A percentile compares a stretch with the other conserved stretches of the same genome.
phyloP scores from a whole-genome alignment of 2,113 vertebrate species.

The Psittacula cyanocephala region DNA sequence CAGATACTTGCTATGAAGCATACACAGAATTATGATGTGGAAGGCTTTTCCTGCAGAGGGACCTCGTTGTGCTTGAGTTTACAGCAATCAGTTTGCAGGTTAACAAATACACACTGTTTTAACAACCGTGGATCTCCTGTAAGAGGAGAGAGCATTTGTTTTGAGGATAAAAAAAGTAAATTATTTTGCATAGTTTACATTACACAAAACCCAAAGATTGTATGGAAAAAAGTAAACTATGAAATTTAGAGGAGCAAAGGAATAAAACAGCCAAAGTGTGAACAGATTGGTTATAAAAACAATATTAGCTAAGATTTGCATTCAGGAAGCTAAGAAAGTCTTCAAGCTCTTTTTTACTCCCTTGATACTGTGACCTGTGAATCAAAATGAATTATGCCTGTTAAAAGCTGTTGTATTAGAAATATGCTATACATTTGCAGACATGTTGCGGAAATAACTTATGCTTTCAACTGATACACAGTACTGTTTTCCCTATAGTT shows the following conservation, averaged over 20 bases:
- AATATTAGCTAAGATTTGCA: background rate
- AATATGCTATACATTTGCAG: background rate
- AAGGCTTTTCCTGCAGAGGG: background rate
- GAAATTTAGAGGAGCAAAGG: background rate
- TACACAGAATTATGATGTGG: background rate
- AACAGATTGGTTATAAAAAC: slow-evolving; percentile 39
- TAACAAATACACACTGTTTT: background rate
- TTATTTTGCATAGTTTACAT: background rate
- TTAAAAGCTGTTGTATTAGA: background rate
- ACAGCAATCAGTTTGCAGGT: background rate
- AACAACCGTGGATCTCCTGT: background rate
- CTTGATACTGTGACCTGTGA: background rate
- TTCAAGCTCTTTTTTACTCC: background rate
- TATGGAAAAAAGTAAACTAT: background rate
- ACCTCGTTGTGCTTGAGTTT: background rate
- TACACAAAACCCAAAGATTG: background rate
- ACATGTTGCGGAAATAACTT: background rate
- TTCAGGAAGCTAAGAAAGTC: background rate
- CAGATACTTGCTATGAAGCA: background rate
- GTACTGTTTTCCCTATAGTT: background rate
- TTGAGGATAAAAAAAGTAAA: background rate
- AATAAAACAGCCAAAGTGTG: background rate
- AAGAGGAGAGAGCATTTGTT: background rate
- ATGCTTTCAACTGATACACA: background rate
- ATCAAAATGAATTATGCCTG: background rate